Conservation (phyloP, 2,113 vertebrate genomes). For the Montifringilla adamsi region DNA sequence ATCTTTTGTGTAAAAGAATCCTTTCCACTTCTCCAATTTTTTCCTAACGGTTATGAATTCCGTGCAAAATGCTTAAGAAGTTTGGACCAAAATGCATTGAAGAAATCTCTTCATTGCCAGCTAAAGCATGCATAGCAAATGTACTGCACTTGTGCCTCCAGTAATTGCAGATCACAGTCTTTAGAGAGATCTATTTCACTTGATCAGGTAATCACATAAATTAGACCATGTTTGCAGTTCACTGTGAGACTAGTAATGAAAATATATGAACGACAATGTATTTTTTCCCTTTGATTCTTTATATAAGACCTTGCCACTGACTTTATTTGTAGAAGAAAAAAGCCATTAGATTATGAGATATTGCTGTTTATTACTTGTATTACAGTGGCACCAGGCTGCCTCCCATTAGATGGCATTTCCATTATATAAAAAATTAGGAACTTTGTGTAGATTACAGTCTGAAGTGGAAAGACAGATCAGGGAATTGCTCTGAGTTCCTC, state of each 20-base stretch:
- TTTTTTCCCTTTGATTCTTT: neutral
- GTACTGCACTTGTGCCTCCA: neutral
- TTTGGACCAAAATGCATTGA: neutral
- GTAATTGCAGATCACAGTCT: neutral
- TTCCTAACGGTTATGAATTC: neutral
- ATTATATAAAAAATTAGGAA: neutral
- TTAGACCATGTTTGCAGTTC: neutral
- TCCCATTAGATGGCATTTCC: slow-evolving; percentile 10
- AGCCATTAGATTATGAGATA: neutral
- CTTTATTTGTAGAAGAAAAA: slow-evolving; percentile 28
- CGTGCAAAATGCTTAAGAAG: neutral
- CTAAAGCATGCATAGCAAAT: neutral
- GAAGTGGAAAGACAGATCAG: neutral
- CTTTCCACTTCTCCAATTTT: neutral
- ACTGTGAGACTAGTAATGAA: neutral
- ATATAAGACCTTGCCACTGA: neutral
- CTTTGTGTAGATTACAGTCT: neutral
- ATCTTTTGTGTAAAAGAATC: neutral
- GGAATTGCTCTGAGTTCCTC: neutral
- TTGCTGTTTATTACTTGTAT: slow-evolving; percentile 12
- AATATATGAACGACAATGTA: neutral
- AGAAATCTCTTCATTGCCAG: neutral
- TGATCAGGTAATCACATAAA: neutral
- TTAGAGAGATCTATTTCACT: neutral
- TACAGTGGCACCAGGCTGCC: slow-evolving; percentile 28